Conservation (phyloP, 2,113 vertebrate genomes). For the Campylorhamphus procurvoides region DNA sequence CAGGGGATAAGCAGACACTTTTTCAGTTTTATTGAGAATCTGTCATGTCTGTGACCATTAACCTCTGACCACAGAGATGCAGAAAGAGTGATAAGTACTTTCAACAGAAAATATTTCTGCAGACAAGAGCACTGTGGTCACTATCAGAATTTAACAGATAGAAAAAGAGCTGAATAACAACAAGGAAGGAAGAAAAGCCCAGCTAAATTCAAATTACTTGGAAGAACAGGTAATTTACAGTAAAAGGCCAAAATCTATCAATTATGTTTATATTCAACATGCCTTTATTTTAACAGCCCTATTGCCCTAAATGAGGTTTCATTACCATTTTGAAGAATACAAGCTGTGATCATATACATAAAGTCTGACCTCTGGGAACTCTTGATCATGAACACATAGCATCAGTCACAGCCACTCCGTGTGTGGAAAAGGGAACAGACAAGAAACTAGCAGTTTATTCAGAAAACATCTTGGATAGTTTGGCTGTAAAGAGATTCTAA, state of each 20-base stretch:
- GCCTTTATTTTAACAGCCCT: not conserved
- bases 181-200: not conserved
- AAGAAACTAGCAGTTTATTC: not conserved
- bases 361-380: not conserved
- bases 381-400: not conserved
- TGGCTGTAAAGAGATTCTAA: not conserved
- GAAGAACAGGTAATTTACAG: not conserved
- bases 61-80: not conserved
- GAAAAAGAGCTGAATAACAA: not conserved
- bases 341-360: fast-evolving
- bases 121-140: not conserved
- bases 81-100: not conserved
- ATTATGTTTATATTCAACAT: fast-evolving
- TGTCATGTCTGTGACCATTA: not conserved
- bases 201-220: not conserved
- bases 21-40: not conserved
- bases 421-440: not conserved
- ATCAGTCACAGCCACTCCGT: not conserved
- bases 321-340: not conserved
- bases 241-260: not conserved
- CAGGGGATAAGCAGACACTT: not conserved
- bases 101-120: not conserved
- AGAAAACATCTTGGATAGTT: not conserved
- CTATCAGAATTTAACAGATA: not conserved
- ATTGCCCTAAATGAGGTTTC: not conserved